A percentile compares a stretch with the other conserved stretches of the same genome.
Conservation (phyloP, 2,888 invertebrate genomes). For the Euzophera pinguis region DNA sequence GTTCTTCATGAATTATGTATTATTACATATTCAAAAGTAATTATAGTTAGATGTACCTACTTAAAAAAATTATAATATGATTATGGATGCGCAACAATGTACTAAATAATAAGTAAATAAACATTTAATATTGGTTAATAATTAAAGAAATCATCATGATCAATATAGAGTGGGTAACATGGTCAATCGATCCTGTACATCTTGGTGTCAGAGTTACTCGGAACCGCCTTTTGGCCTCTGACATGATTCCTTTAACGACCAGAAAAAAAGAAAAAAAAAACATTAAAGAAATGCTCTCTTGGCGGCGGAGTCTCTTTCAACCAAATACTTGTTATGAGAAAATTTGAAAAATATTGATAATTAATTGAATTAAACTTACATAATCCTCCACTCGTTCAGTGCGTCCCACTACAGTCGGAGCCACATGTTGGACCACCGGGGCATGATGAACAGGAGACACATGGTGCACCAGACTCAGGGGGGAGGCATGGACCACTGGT, state of each 20-base stretch:
- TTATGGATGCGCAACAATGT: background rate
- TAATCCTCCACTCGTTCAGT: conserved; percentile 45
- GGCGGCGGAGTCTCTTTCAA: no score
- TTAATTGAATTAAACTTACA: conserved; percentile 38
- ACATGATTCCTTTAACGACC: no score
- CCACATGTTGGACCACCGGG: conserved; percentile 40
- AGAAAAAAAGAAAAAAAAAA: no score
- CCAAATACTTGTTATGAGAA: no score
- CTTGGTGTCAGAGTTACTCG: no score
- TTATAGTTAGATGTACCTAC: background rate
- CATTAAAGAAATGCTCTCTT: no score
- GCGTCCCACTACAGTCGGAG: conserved; percentile 40
- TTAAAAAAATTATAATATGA: conserved; percentile 4
- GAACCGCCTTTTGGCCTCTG: no score
- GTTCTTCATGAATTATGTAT: conserved; percentile 11
- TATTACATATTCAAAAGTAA: conserved; percentile 1
- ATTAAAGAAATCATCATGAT: no score
- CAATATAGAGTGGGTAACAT: no score
- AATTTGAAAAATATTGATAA: no score
- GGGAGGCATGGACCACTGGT: conserved; percentile 30
- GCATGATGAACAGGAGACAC: conserved; percentile 32
- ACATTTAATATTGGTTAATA: background rate
- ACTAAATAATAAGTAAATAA: background rate
- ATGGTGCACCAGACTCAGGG: conserved; percentile 27
- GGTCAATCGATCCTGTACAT: no score